Conservation (phyloP, 2,797 vertebrate genomes). For the Cuniculus paca region DNA sequence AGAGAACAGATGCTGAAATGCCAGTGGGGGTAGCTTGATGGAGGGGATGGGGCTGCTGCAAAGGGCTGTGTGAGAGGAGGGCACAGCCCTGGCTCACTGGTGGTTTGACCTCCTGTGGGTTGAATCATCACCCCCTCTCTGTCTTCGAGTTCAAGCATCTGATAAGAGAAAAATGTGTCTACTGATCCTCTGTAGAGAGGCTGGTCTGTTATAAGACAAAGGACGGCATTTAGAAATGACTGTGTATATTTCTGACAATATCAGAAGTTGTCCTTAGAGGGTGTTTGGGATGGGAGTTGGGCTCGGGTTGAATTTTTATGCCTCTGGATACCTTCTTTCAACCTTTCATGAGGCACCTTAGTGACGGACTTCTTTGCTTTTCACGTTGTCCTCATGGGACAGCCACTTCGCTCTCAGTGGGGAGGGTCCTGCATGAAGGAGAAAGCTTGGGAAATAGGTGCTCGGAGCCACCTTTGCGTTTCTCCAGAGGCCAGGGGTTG, state of each 20-base stretch:
- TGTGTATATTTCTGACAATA: conserved; percentile 4
- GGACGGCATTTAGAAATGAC: conserved; percentile 21
- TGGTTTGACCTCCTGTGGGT: background rate
- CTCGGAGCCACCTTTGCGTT: background rate
- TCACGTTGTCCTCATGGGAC: background rate
- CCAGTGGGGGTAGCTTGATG: background rate
- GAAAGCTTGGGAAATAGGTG: background rate
- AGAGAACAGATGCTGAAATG: background rate
- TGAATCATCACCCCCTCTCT: background rate
- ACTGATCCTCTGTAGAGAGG: conserved; percentile 18
- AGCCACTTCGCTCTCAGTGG: background rate
- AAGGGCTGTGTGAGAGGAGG: background rate
- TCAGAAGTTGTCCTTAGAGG: conserved; percentile 32
- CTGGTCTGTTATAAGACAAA: background rate
- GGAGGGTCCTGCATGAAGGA: background rate
- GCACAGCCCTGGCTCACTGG: background rate
- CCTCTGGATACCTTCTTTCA: conserved; percentile 21
- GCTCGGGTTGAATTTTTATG: background rate
- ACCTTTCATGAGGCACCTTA: background rate
- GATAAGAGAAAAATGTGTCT: background rate
- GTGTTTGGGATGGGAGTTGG: background rate
- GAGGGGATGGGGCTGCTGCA: background rate
- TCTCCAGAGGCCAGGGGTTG: background rate
- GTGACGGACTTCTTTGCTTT: background rate
- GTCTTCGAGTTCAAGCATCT: background rate